Conservation (phyloP, 2,113 vertebrate genomes). For the Capricornis sumatraensis region DNA sequence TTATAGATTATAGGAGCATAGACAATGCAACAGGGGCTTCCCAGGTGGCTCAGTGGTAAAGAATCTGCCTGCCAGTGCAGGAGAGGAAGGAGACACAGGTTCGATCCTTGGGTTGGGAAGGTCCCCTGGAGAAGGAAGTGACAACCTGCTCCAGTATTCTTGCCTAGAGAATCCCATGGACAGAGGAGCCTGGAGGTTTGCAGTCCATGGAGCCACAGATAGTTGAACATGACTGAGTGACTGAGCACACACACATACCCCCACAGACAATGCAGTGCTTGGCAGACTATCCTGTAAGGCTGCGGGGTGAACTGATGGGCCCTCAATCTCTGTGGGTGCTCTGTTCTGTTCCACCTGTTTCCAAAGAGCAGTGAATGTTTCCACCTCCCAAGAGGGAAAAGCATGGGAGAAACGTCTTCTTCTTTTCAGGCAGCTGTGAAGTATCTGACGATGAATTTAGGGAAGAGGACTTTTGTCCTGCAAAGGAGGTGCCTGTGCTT, state of each 20-base stretch:
- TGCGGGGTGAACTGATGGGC: neutral
- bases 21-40: neutral
- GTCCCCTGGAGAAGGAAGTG: neutral
- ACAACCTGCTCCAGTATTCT: neutral
- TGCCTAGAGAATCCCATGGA: neutral
- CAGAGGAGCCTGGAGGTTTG: neutral
- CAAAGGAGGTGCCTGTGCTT: neutral
- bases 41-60: neutral
- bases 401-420: neutral
- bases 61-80: neutral
- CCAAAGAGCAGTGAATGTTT: neutral
- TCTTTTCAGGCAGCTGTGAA: neutral
- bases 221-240: neutral
- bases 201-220: neutral
- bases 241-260: neutral
- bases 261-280: neutral
- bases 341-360: neutral
- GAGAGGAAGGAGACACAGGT: neutral
- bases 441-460: neutral
- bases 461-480: neutral
- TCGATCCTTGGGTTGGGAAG: neutral
- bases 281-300: too few species aligned
- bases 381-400: neutral
- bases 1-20: neutral
- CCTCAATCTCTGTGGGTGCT: neutral